Base-by-base conservation (phyloP, 2,888 invertebrate species). In the Thelaira solivaga region DNA sequence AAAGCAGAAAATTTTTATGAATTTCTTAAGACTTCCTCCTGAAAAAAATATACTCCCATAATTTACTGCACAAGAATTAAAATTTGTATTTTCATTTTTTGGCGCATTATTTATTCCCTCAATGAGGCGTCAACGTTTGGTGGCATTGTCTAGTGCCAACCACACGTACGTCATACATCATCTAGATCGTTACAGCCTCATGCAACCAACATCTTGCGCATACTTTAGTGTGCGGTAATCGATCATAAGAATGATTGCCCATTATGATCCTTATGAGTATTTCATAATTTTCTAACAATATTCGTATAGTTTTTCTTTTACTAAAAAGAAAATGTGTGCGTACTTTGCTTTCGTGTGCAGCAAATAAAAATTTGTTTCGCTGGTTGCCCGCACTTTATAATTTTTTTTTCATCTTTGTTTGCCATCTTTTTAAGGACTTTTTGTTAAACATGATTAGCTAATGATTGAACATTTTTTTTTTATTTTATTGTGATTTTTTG, bases 211-310 rank as follows among this genome's bases (percentile, higher is more conserved):
- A 64, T 34, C 13, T 20, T 22, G 7, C 18, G 11, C 31, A 20
- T 8, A 41, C n/a, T 39, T 4, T 36, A 18, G 3, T 29, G 16
- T 57, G 39, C 20, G 26, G 18, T 61, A 24, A 78, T 78, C 69
- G 71, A 78, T 78, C 74, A 78, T 75, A n/a, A 43, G 43, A 5
- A 26, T 24, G 45, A 29, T 45, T 62, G 16, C 47, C 13, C 45
- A n/a, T 24, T 16, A 11, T n/a, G 47, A 57, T 78, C 77, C 82
- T 85, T 80, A 84, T 84, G 84, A 81, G 82, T 81, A 76, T 85
- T 81, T 83, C 80, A 85, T 85, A 84, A 85, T 85, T 85, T 83
- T 84, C 81, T 82, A 86, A 86, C 82, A 80, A 80, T 79, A 78
- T 65, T 65, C 64, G 75, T 62, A 74, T 78, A n/a, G 8, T 31